phyloP scores from a whole-genome alignment of 2,888 invertebrate species.

The Philaethria dido region DNA sequence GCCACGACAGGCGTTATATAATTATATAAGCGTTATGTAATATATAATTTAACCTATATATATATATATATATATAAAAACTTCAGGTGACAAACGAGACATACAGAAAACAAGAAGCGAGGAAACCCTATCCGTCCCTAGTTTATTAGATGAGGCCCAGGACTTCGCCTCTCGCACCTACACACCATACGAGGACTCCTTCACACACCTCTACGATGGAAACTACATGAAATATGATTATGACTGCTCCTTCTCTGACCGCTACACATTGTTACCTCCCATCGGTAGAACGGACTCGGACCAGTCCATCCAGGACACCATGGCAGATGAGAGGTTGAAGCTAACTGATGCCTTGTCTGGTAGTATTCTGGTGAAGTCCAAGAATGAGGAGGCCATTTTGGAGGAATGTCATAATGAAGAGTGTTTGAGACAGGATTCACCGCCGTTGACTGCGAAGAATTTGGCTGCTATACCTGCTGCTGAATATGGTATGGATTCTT shows the following conservation, averaged over 20 bases:
- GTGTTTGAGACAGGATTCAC: slow-evolving; percentile 48
- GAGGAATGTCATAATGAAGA: slow-evolving; percentile 56
- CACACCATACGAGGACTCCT: slow-evolving; percentile 57
- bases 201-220: slow-evolving; percentile 62
- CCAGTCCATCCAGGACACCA: slow-evolving; percentile 46
- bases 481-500: slow-evolving; percentile 63
- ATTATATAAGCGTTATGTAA: too few relatives aligned
- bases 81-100: slow-evolving; percentile 59
- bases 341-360: slow-evolving; percentile 56
- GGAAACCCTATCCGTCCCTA: slow-evolving; percentile 67
- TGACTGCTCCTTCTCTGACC: slow-evolving; percentile 63
- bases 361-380: slow-evolving; percentile 55
- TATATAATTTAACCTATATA: too few relatives aligned
- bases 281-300: slow-evolving; percentile 57
- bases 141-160: slow-evolving; percentile 59
- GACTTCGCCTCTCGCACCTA: slow-evolving; percentile 49
- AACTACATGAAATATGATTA: slow-evolving; percentile 65
- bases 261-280: slow-evolving; percentile 68
- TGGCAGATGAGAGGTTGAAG: slow-evolving; percentile 46
- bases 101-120: slow-evolving; percentile 78
- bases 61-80: too few relatives aligned
- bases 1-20: too few relatives aligned
- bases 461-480: slow-evolving; percentile 56
- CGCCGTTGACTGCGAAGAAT: slow-evolving; percentile 52
- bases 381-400: slow-evolving; percentile 55